phyloP scores from a whole-genome alignment of 2,113 vertebrate species.

The Coptodon bakossiorum region DNA sequence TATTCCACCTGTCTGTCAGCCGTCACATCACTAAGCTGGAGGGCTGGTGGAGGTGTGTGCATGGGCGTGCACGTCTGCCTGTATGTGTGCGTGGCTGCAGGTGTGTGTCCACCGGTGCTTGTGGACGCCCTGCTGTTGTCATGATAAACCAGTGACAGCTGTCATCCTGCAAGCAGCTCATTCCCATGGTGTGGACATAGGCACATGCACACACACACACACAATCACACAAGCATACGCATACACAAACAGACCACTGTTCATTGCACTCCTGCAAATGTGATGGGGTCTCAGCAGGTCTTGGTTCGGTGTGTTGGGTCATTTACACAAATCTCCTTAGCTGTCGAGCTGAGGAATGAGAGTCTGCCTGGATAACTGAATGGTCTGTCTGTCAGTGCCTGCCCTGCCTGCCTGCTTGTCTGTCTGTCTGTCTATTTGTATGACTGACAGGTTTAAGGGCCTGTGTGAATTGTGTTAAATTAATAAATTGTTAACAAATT shows the following conservation, averaged over 20 bases:
- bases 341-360: conserved; percentile 21
- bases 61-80: neutral
- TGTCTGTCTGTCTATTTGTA: neutral
- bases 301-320: conserved; percentile 20
- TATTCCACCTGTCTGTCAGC: conserved; percentile 35
- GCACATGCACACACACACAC: neutral
- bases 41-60: neutral
- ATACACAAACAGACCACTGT: neutral
- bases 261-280: conserved; percentile 20
- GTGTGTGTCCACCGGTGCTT: neutral
- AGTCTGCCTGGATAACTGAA: conserved; percentile 13
- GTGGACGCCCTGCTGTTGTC: conserved; percentile 30
- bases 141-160: conserved; percentile 55
- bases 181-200: neutral
- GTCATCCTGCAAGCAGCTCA: conserved; percentile 43
- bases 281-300: conserved; percentile 37
- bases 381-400: conserved; percentile 8
- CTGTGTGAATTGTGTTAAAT: neutral
- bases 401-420: neutral
- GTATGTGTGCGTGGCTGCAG: neutral
- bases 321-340: conserved; percentile 42
- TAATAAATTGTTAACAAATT: neutral
- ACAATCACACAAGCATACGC: neutral
- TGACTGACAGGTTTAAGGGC: neutral
- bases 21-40: conserved; percentile 10